Evolutionary conservation across 2,888 invertebrate genomes (phyloP).

Genomic region (Archips xylosteana): DNA sequence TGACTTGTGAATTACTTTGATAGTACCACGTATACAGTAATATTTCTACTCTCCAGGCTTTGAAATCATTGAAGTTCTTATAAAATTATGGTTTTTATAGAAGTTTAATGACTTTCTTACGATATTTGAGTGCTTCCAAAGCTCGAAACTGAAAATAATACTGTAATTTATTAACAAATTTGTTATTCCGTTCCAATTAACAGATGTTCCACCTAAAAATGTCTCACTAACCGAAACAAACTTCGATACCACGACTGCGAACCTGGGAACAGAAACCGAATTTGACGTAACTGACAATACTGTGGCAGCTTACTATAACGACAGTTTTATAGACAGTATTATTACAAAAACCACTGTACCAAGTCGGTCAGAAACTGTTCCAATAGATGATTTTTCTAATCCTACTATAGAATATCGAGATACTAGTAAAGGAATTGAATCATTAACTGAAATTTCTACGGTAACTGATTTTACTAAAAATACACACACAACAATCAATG

Average conservation of each 20-base stretch:
- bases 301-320: constrained; percentile 49
- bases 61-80: not conserved
- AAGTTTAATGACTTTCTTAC: not conserved
- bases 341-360: constrained; percentile 25
- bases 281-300: constrained; percentile 54
- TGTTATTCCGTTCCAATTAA: constrained; percentile 80
- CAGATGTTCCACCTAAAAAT: constrained; percentile 82
- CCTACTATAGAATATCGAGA: constrained; percentile 33
- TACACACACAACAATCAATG: not conserved
- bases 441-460: constrained; percentile 20
- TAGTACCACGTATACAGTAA: not conserved
- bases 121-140: not conserved
- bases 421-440: constrained; percentile 20
- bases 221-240: constrained; percentile 80
- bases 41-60: not conserved
- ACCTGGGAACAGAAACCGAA: constrained; percentile 58
- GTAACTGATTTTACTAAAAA: constrained; percentile 6
- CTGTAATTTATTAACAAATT: constrained; percentile 56
- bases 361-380: not conserved
- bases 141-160: not conserved
- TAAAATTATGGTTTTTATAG: not conserved
- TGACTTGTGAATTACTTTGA: constrained; percentile 2
- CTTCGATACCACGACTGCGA: constrained; percentile 64
- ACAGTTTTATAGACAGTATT: constrained; percentile 33
- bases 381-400: not conserved